Evolutionary conservation across 2,888 invertebrate genomes (phyloP).

Genomic region (Cotesia congregata): DNA sequence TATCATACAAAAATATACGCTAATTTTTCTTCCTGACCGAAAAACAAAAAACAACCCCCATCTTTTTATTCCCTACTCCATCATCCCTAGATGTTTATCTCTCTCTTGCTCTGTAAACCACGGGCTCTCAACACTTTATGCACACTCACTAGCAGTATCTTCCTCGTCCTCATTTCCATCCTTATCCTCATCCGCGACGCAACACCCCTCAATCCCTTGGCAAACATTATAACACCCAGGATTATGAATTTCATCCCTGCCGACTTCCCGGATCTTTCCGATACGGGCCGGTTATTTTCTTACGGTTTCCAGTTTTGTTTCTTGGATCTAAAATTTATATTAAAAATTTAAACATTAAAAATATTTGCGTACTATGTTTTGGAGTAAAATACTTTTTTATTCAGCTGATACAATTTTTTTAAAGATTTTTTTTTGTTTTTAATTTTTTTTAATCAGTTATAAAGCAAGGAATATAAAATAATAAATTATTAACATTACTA

Average conservation of each 20-base stretch:
- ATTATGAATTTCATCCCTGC: constrained; percentile 26
- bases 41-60: not conserved
- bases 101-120: not conserved
- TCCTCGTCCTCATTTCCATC: not conserved
- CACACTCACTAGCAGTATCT: not conserved
- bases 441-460: too few relatives aligned
- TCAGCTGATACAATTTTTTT: too few relatives aligned
- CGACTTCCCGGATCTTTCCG: not conserved
- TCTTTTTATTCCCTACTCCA: not conserved
- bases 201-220: constrained; percentile 16
- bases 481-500: too few relatives aligned
- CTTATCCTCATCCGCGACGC: not conserved
- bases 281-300: constrained; percentile 13
- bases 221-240: constrained; percentile 21
- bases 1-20: not conserved
- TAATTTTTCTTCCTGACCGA: not conserved
- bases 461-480: too few relatives aligned
- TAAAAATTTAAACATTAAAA: too few relatives aligned
- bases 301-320: not conserved
- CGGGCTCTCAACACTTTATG: not conserved
- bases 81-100: constrained; percentile 8
- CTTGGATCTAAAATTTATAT: not conserved
- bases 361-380: too few relatives aligned
- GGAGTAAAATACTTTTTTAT: too few relatives aligned
- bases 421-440: too few relatives aligned